Evolutionary conservation across 2,888 invertebrate genomes (phyloP), one percentile per base, ranked within the genome.

Genomic region (Andrena haemorrhoa): DNA sequence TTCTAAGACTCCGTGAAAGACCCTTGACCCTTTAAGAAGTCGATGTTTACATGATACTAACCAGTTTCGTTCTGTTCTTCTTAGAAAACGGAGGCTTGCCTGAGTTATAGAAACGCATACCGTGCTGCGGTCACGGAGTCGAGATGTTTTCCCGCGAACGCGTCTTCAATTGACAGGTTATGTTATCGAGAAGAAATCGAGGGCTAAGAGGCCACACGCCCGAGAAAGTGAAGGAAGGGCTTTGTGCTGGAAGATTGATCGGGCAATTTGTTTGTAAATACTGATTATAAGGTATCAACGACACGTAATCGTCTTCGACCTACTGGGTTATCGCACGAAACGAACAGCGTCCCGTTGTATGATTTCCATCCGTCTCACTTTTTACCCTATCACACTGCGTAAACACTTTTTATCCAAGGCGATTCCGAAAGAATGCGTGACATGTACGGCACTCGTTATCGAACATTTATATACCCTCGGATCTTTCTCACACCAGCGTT

Each of bases 191-290:
- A 75, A 77, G 53, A 71, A 75, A 75, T 83, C 56, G n/a, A 4
- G 49, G 49, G 47, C 69, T 83, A 65, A 71, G 56, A 65, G 79
- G 60, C 26, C 12, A 69, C 65, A 33, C 72, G 60, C 70, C 12
- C 35, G 23, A 16, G 35, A 56, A 75, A 84, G n/a, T 79, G 84
- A 89, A 89, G 74, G 82, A 79, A 82, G 49, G 70, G 74, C 75
- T 80, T 89, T 81, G 77, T 91, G 84, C 73, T 65, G 65, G 69
- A 63, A 76, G 80, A 86, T 74, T 74, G 82, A 79, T 83, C 76
- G 53, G 65, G 70, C 82, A 83, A 86, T 89, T 88, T 86, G 86
- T 90, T 90, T 86, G 86, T 87, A 87, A 88, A 87, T 70, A 86
- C 76, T 71, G 84, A 85, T 84, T 86, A 69, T 47, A 79, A 82